Evolutionary conservation across 2,113 vertebrate genomes (phyloP).

Genomic region (Chlamydotis undulata): DNA sequence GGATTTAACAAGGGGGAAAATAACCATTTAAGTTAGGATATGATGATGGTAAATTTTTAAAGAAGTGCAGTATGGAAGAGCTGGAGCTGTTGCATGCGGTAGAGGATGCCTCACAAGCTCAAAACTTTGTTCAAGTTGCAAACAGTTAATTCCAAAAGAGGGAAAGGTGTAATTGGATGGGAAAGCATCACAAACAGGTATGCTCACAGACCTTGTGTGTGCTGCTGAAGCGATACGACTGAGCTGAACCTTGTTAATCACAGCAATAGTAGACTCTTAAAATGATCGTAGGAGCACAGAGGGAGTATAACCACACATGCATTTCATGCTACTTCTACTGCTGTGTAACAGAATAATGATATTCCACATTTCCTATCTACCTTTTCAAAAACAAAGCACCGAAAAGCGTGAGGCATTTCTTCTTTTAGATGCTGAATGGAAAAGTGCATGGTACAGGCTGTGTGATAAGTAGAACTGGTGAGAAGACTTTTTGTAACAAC

Average conservation of each 20-base stretch:
- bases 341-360: background rate
- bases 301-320: background rate
- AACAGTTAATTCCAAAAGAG: background rate
- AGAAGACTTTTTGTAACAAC: background rate
- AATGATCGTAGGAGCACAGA: background rate
- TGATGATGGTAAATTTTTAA: background rate
- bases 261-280: background rate
- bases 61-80: background rate
- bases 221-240: background rate
- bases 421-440: background rate
- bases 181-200: background rate
- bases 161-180: background rate
- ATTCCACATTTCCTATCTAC: background rate
- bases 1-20: constrained; percentile 20
- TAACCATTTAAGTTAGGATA: constrained; percentile 11
- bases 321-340: background rate
- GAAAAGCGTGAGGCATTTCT: background rate
- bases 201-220: background rate
- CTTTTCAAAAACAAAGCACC: background rate
- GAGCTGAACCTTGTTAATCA: background rate
- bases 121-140: background rate
- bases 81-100: background rate
- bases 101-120: background rate
- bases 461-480: background rate
- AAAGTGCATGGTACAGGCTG: background rate